Conservation (phyloP, 1,140 invertebrate species). For the Marisa cornuarietis region DNA sequence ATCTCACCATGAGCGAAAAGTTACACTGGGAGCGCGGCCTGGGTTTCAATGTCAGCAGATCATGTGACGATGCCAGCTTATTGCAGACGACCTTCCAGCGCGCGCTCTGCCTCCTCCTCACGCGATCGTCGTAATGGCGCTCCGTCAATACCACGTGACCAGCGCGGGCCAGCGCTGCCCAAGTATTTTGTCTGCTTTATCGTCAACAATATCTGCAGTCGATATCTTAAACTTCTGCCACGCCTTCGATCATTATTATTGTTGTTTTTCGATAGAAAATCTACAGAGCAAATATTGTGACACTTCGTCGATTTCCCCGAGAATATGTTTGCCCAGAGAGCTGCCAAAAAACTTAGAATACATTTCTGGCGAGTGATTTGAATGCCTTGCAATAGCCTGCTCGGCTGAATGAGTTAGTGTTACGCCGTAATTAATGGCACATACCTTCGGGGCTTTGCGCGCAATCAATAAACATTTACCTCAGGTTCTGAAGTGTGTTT, state of each 20-base stretch:
- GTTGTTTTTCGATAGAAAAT: neutral
- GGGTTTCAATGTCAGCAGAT: neutral
- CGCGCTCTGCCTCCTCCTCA: neutral
- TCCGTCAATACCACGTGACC: neutral
- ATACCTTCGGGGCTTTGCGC: no score
- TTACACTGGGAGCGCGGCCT: neutral
- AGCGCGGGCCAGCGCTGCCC: neutral
- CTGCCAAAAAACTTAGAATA: no score
- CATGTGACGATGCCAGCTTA: neutral
- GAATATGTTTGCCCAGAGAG: neutral
- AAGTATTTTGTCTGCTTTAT: neutral
- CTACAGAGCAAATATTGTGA: neutral
- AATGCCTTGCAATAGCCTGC: no score
- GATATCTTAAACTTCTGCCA: constrained; percentile 1
- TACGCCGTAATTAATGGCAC: no score
- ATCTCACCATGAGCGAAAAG: neutral
- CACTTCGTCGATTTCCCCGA: neutral
- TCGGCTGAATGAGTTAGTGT: no score
- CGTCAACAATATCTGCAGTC: neutral
- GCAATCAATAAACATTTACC: no score
- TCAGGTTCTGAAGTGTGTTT: neutral
- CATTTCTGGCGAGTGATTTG: no score
- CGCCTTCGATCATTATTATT: constrained; percentile 2
- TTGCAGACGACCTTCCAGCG: neutral
- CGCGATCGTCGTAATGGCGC: neutral